Percentiles rank a stretch among this genome's conserved stretches.
These are phyloP conservation scores for Pterobdella sp. DNA, from an alignment of 2,888 invertebrate genomes.

Conservation along the genomic window DNA sequence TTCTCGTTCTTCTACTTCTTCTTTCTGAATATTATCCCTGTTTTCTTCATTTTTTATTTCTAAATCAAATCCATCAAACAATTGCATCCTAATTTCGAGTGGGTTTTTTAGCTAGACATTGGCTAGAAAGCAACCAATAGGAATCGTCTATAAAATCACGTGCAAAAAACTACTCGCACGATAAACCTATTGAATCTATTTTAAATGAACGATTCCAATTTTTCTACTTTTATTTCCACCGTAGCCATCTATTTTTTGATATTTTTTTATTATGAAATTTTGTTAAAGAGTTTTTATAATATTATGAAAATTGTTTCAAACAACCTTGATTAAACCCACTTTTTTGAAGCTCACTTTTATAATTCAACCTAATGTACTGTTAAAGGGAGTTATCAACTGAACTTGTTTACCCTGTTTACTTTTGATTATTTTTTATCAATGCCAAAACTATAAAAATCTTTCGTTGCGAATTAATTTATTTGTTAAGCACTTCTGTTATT, in stretches of 20 bases:
- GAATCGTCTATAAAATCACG: slow-evolving; percentile 6
- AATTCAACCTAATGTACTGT: no score
- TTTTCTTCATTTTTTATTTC: not conserved
- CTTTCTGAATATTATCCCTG: not conserved
- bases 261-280: not conserved
- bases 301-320: no score
- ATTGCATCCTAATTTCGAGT: not conserved
- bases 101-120: not conserved
- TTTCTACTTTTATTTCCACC: not conserved
- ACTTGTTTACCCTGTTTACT: no score
- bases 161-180: slow-evolving; percentile 6
- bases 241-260: not conserved
- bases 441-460: no score
- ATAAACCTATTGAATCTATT: not conserved
- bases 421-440: no score
- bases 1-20: not conserved
- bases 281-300: not conserved
- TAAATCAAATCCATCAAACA: not conserved
- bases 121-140: slow-evolving; percentile 9
- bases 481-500: no score
- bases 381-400: no score
- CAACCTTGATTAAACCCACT: no score
- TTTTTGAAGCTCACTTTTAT: no score
- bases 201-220: not conserved
- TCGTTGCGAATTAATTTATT: no score